Evolutionary conservation across 2,113 vertebrate genomes (phyloP).

Genomic region (Phalacrocorax pelagicus): DNA sequence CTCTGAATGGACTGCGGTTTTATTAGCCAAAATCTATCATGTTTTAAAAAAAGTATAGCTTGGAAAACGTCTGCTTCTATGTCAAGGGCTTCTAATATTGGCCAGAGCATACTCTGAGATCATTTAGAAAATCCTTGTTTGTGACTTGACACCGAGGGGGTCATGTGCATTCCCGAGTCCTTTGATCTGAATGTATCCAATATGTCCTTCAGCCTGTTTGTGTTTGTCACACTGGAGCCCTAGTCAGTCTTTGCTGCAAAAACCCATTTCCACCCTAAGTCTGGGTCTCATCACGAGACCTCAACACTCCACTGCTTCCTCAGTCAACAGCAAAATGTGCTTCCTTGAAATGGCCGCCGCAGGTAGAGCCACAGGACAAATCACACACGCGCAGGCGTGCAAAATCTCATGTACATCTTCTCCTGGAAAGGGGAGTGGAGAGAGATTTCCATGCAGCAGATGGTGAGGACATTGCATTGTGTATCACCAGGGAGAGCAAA

Average conservation of each 20-base stretch:
- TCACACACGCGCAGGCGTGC: rapidly evolving
- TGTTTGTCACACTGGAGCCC: not conserved
- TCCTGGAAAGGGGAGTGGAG: not conserved
- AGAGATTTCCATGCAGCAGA: not conserved
- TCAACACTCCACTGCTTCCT: not conserved
- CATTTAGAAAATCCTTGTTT: not conserved
- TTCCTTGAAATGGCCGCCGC: not conserved
- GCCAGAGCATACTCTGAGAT: not conserved
- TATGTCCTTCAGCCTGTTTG: not conserved
- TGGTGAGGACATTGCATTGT: not conserved
- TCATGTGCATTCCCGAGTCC: not conserved
- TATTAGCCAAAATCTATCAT: not conserved
- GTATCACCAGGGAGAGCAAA: not conserved
- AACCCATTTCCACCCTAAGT: not conserved
- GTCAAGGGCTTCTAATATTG: not conserved
- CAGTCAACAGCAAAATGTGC: not conserved
- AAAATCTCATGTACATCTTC: not conserved
- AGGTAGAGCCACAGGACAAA: not conserved
- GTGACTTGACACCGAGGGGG: not conserved
- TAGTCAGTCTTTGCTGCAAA: not conserved
- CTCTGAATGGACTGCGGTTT: not conserved
- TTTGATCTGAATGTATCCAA: not conserved
- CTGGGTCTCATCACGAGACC: not conserved
- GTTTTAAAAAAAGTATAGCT: not conserved
- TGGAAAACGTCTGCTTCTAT: not conserved